A percentile compares a stretch with the other conserved stretches of the same genome.
phyloP scores from a whole-genome alignment of 2,888 invertebrate species.

The Dendrolimus pini region DNA sequence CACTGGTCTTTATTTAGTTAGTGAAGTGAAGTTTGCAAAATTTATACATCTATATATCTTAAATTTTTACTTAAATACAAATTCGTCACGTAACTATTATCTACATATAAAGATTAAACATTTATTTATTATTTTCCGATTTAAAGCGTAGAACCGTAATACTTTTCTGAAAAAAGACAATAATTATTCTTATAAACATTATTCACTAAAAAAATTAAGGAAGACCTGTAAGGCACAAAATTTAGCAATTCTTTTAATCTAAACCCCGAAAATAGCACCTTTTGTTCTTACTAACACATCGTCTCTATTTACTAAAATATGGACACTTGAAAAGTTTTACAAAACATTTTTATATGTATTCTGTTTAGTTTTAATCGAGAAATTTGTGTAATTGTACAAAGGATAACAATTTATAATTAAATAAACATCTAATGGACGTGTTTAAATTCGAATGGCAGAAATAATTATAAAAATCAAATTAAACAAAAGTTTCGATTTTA shows the following conservation, averaged over 20 bases:
- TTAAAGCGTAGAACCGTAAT: conserved; percentile 73
- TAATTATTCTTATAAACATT: conserved; percentile 18
- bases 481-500: too few relatives aligned
- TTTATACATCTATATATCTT: background rate
- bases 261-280: conserved; percentile 47
- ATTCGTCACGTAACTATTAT: conserved; percentile 18
- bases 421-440: too few relatives aligned
- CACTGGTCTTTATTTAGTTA: conserved; percentile 21
- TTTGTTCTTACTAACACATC: conserved; percentile 7
- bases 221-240: conserved; percentile 58
- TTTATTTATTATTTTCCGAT: conserved; percentile 48
- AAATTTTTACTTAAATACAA: background rate
- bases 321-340: background rate
- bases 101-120: conserved; percentile 27
- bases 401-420: too few relatives aligned
- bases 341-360: background rate
- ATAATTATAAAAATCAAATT: too few relatives aligned
- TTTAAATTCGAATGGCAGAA: too few relatives aligned
- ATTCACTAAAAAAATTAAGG: conserved; percentile 35
- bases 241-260: conserved; percentile 19
- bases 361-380: too few relatives aligned
- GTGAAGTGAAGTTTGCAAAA: conserved; percentile 1
- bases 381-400: too few relatives aligned
- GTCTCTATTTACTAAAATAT: conserved; percentile 11
- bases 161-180: conserved; percentile 47